phyloP scores from a whole-genome alignment of 37 sponge, comb jelly and placozoan species.

The Chondrosia reniformis region DNA sequence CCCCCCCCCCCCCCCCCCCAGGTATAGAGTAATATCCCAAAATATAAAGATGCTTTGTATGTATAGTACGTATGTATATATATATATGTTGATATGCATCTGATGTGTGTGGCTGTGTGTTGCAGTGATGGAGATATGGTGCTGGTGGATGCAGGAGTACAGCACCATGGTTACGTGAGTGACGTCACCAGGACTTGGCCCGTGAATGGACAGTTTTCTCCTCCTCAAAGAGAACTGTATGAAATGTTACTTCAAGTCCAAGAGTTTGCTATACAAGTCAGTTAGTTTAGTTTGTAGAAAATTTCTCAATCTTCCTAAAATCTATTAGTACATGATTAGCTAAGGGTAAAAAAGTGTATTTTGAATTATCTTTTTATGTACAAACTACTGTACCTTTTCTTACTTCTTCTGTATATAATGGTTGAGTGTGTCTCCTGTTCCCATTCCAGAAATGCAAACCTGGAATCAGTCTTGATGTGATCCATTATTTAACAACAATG shows the following conservation, averaged over 20 bases:
- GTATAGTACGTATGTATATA: too few relatives aligned
- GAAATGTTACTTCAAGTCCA: constrained; percentile 38
- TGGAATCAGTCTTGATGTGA: constrained; percentile 65
- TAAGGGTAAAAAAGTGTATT: too few relatives aligned
- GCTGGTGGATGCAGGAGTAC: constrained; percentile 81
- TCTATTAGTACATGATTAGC: too few relatives aligned
- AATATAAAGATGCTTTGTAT: not conserved
- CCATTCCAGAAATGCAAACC: constrained; percentile 49
- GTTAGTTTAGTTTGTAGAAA: not conserved
- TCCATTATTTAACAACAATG: constrained; percentile 32
- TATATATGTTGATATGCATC: not conserved
- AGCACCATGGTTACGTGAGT: constrained; percentile 82
- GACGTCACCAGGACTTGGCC: constrained; percentile 89
- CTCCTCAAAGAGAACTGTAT: constrained; percentile 71
- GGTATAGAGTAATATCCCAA: too few relatives aligned
- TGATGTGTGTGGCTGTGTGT: not conserved
- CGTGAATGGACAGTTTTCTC: constrained; percentile 61
- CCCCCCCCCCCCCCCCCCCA: too few relatives aligned
- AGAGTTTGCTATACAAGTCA: not conserved
- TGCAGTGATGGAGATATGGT: constrained; percentile 73
- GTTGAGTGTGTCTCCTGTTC: not conserved
- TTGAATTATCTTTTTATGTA: too few relatives aligned
- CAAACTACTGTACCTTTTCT: too few relatives aligned
- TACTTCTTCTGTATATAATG: not conserved
- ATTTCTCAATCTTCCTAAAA: too few relatives aligned